A percentile compares a stretch with the other conserved stretches of the same genome.
phyloP scores from a whole-genome alignment of 1,140 invertebrate genomes.

The Drosophila bifasciata region DNA sequence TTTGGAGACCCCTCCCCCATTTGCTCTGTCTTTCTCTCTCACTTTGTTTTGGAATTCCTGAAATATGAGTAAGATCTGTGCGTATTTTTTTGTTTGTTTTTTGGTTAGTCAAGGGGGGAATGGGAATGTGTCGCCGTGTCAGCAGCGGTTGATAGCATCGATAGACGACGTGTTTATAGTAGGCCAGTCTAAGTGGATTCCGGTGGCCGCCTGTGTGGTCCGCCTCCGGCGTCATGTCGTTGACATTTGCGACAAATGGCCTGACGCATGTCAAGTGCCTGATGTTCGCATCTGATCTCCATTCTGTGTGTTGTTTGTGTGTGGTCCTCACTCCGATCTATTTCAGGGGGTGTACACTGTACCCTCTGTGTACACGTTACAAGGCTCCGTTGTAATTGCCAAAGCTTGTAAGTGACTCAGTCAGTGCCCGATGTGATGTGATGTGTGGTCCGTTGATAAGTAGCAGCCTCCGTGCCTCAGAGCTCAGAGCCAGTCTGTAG shows the following conservation, averaged over 20 bases:
- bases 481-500: not conserved
- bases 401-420: constrained; percentile 55
- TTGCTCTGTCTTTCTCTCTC: not conserved
- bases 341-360: constrained; percentile 64
- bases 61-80: constrained; percentile 71
- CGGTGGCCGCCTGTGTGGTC: constrained; percentile 54
- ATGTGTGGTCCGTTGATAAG: constrained; percentile 4
- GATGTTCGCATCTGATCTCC: constrained; percentile 6
- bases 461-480: constrained; percentile 4
- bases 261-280: constrained; percentile 74
- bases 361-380: constrained; percentile 34
- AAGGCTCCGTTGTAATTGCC: constrained; percentile 49
- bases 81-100: constrained; percentile 54
- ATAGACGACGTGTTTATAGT: constrained; percentile 68
- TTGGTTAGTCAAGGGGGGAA: constrained; percentile 27
- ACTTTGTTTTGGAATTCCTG: constrained; percentile 50
- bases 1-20: constrained; percentile 23
- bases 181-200: constrained; percentile 37
- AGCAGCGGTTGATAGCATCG: constrained; percentile 57
- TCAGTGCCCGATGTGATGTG: constrained; percentile 4
- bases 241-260: constrained; percentile 79
- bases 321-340: constrained; percentile 40
- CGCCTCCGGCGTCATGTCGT: constrained; percentile 72
- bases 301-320: constrained; percentile 40
- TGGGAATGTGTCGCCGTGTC: constrained; percentile 18